Evolutionary conservation across 1,140 invertebrate genomes (phyloP).

Genomic region (Monochamus saltuarius): DNA sequence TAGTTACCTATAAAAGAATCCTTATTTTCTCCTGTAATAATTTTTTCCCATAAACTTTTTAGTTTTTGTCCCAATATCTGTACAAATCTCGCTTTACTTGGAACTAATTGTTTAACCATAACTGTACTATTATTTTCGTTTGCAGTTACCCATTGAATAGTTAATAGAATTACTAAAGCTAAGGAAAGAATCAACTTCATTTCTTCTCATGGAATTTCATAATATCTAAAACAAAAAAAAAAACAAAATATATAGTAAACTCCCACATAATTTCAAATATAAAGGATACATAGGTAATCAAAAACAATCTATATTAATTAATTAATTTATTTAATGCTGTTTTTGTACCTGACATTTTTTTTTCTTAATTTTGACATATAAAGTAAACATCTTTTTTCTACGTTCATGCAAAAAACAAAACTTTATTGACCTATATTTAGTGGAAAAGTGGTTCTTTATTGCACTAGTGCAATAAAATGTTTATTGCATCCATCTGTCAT

Average conservation of each 20-base stretch:
- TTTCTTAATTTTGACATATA: too few species aligned
- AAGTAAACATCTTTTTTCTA: too few species aligned
- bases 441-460: too few species aligned
- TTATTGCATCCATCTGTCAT: too few species aligned
- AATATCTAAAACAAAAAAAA: conserved; percentile 1
- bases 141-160: conserved; percentile 5
- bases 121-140: not conserved
- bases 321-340: too few species aligned
- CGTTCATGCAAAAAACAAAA: too few species aligned
- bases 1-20: conserved; percentile 8
- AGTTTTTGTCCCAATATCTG: not conserved
- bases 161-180: not conserved
- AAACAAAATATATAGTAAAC: not conserved
- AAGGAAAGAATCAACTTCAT: conserved; percentile 7
- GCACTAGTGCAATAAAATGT: too few species aligned
- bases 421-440: too few species aligned
- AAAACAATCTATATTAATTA: too few species aligned
- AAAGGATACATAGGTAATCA: too few species aligned
- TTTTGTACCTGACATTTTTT: too few species aligned
- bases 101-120: not conserved
- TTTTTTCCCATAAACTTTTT: not conserved
- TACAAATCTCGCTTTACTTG: not conserved
- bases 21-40: not conserved
- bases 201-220: conserved; percentile 7
- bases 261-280: too few species aligned